These are phyloP conservation scores for Hymenopus coronatus DNA, from an alignment of 2,888 invertebrate genomes.

Conservation along the genomic window DNA sequence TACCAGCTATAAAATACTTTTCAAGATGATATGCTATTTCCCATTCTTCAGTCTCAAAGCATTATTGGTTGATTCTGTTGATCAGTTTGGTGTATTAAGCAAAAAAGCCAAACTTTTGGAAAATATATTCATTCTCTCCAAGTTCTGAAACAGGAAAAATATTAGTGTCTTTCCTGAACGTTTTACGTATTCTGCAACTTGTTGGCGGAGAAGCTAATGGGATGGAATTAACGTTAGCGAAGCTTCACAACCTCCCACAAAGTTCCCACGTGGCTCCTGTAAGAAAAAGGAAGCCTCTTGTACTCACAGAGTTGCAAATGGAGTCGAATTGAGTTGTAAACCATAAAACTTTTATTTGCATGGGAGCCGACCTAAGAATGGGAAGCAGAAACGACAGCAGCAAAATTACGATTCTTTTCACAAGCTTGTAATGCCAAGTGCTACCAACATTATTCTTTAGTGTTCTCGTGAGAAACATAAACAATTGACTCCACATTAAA, in stretches of 20 bases:
- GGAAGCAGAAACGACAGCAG: neutral
- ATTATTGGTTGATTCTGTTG: no score
- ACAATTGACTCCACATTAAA: neutral
- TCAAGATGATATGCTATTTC: no score
- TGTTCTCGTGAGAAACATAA: neutral
- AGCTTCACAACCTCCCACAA: neutral
- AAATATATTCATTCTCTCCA: no score
- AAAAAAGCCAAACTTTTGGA: no score
- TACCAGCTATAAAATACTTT: no score
- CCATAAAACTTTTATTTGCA: neutral
- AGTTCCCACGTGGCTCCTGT: neutral
- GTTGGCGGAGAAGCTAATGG: neutral
- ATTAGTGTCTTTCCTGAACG: no score
- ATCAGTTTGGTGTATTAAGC: no score
- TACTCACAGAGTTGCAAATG: neutral
- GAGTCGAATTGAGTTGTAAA: neutral
- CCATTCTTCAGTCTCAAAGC: no score
- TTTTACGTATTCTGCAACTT: no score
- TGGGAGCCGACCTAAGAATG: neutral
- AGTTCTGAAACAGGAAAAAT: no score
- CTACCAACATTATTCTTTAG: neutral
- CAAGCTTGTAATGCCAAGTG: neutral
- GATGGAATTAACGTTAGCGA: no score
- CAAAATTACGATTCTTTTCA: neutral
- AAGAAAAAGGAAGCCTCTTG: neutral